A percentile compares a stretch with the other conserved stretches of the same genome.
phyloP scores from a whole-genome alignment of 2,888 invertebrate genomes.

The Scaeva pyrastri region DNA sequence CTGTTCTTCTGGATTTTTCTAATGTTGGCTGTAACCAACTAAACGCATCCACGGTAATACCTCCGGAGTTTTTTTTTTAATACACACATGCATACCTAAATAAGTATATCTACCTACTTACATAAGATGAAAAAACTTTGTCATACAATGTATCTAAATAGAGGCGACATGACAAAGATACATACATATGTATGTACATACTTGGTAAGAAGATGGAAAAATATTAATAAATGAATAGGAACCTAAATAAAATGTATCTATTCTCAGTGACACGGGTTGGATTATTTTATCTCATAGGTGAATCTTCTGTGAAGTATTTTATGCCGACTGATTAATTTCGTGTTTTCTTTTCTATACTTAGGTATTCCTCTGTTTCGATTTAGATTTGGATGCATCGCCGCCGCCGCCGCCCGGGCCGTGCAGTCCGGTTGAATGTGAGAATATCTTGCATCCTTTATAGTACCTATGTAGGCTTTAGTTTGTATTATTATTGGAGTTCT shows the following conservation, averaged over 20 bases:
- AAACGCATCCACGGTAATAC: conserved; percentile 43
- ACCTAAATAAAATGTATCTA: conserved; percentile 74
- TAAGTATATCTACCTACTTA: background rate
- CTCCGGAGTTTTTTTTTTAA: conserved; percentile 27
- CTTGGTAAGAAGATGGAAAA: conserved; percentile 31
- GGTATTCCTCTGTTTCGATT: too few species aligned
- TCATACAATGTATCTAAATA: conserved; percentile 18
- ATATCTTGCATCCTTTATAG: conserved; percentile 38
- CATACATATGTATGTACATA: background rate
- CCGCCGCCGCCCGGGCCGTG: too few species aligned
- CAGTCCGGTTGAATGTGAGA: background rate
- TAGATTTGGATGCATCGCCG: conserved; percentile 16
- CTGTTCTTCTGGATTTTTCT: conserved; percentile 16
- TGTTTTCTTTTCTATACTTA: conserved; percentile 28
- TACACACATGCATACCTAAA: background rate
- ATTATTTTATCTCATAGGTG: conserved; percentile 70
- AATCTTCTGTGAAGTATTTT: conserved; percentile 67
- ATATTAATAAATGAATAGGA: conserved; percentile 68
- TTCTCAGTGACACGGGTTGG: conserved; percentile 61
- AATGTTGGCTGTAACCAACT: conserved; percentile 16
- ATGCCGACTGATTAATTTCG: conserved; percentile 72
- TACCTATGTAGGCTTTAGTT: background rate
- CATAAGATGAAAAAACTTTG: conserved; percentile 2
- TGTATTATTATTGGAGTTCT: conserved; percentile 6
- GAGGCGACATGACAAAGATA: conserved; percentile 40